Percentiles rank a stretch among this genome's conserved stretches.
These are phyloP conservation scores for Rachycentron canadum DNA, from an alignment of 2,797 vertebrate genomes.

Conservation along the genomic window DNA sequence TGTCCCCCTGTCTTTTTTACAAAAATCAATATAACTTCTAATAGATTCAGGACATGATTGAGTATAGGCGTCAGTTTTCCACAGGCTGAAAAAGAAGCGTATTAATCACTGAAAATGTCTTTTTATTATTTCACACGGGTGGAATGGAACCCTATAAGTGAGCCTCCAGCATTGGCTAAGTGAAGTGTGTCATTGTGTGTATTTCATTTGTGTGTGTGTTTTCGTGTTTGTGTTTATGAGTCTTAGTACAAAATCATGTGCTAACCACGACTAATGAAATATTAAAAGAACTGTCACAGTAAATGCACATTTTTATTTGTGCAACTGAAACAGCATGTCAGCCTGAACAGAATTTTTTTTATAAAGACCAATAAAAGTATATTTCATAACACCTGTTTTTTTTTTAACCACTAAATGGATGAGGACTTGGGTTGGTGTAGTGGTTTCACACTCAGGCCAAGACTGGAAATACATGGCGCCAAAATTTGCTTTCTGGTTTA, in stretches of 20 bases:
- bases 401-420: neutral
- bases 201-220: constrained; percentile 4
- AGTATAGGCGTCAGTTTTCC: constrained; percentile 75
- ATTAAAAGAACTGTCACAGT: constrained; percentile 17
- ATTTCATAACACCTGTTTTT: constrained; percentile 16
- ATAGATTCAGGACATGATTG: constrained; percentile 84
- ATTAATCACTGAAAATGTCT: constrained; percentile 84
- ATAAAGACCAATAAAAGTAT: constrained; percentile 8
- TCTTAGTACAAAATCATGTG: neutral
- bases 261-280: constrained; percentile 19
- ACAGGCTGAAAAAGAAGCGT: constrained; percentile 66
- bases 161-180: constrained; percentile 53
- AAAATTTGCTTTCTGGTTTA: neutral
- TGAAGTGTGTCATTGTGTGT: constrained; percentile 34
- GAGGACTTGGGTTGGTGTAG: neutral
- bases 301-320: constrained; percentile 36
- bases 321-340: constrained; percentile 4
- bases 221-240: neutral
- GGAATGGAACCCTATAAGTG: constrained; percentile 35
- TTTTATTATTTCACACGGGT: constrained; percentile 80
- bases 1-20: constrained; percentile 44
- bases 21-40: constrained; percentile 85
- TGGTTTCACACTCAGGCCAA: neutral
- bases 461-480: neutral
- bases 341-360: constrained; percentile 4